These are phyloP conservation scores for Olivierus martensii DNA, from an alignment of 1,140 invertebrate genomes.

Conservation along the genomic window DNA sequence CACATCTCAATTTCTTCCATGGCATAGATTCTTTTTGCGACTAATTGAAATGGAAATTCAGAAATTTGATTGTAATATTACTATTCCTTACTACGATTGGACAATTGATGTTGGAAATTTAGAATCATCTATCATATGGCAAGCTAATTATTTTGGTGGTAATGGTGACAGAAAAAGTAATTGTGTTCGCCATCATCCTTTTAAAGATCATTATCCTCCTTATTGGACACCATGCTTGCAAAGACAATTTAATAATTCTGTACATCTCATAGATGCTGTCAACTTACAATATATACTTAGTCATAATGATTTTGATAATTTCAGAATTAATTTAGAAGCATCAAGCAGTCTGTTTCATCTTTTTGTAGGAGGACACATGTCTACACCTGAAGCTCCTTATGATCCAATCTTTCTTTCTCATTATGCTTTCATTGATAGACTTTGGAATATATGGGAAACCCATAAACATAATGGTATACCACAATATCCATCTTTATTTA, in stretches of 20 bases:
- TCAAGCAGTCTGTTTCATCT: slow-evolving; percentile 12
- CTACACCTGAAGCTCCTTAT: slow-evolving; percentile 5
- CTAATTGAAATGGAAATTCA: slow-evolving; percentile 10
- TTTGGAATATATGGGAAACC: slow-evolving; percentile 9
- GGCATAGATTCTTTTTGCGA: slow-evolving; percentile 13
- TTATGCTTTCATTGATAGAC: slow-evolving; percentile 15
- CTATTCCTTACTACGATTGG: slow-evolving; percentile 17
- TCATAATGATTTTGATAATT: slow-evolving; percentile 2
- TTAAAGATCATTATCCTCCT: slow-evolving; percentile 5
- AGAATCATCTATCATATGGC: slow-evolving; percentile 11
- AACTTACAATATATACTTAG: slow-evolving; percentile 9
- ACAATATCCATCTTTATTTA: slow-evolving; percentile 2
- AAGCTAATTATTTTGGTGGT: slow-evolving; percentile 14
- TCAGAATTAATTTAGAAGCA: slow-evolving; percentile 3
- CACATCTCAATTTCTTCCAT: slow-evolving; percentile 5
- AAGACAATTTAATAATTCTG: slow-evolving; percentile 10
- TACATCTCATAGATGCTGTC: slow-evolving; percentile 8
- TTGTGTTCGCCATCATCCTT: slow-evolving; percentile 12
- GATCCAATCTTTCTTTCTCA: slow-evolving; percentile 15
- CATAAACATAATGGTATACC: slow-evolving; percentile 1
- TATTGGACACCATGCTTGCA: slow-evolving; percentile 8
- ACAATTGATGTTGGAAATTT: slow-evolving; percentile 11
- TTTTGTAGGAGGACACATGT: slow-evolving; percentile 16
- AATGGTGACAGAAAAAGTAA: slow-evolving; percentile 5
- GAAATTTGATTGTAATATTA: slow-evolving; percentile 12